phyloP scores from a whole-genome alignment of 2,113 vertebrate species.

The Nycticryphes semicollaris region DNA sequence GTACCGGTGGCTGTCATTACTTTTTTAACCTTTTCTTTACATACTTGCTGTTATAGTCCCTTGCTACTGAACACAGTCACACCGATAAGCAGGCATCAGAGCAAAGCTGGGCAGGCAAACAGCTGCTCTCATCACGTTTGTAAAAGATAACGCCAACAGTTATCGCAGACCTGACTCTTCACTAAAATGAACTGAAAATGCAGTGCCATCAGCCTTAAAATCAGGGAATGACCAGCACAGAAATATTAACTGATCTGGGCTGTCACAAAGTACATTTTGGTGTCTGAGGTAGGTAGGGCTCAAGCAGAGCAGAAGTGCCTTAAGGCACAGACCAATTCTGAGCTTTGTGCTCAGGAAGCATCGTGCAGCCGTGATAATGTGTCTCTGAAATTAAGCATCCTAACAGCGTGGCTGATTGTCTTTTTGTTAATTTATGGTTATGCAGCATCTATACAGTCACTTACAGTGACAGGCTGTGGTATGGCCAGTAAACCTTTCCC shows the following conservation, averaged over 20 bases:
- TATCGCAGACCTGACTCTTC: background rate
- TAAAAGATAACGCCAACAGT: background rate
- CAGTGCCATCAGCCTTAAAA: background rate
- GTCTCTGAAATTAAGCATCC: conserved; percentile 29
- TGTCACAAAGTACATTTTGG: conserved; percentile 25
- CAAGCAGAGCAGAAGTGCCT: conserved; percentile 30
- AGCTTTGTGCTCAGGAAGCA: conserved; percentile 13
- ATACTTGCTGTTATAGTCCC: background rate
- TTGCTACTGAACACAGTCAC: background rate
- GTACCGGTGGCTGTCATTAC: background rate
- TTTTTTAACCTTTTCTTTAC: background rate
- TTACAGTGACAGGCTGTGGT: background rate
- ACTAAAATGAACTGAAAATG: background rate
- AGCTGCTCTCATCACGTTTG: background rate
- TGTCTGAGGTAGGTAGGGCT: conserved; percentile 19
- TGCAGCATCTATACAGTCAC: background rate
- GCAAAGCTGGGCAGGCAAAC: background rate
- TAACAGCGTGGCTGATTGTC: background rate
- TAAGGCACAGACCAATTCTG: background rate
- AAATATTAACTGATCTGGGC: background rate
- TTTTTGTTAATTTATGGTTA: conserved; percentile 1
- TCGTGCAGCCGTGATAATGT: conserved; percentile 1
- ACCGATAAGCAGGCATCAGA: background rate
- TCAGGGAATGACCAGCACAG: background rate
- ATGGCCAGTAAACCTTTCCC: background rate